These are phyloP conservation scores for Lepidurus arcticus DNA, from an alignment of 1,140 invertebrate genomes.

Conservation along the genomic window DNA sequence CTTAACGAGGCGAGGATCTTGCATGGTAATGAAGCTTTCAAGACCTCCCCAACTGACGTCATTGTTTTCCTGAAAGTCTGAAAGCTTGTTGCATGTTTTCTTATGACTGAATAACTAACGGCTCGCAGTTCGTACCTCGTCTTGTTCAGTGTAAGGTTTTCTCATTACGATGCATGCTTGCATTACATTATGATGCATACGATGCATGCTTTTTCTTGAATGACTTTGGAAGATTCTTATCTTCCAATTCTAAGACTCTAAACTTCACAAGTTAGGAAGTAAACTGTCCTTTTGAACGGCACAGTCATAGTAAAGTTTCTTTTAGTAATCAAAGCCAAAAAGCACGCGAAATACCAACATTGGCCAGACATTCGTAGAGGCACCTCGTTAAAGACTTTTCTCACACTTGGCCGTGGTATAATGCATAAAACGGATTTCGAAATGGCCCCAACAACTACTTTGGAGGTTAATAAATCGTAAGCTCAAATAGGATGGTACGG, in stretches of 20 bases:
- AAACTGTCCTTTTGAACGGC: not conserved
- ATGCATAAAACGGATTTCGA: not conserved
- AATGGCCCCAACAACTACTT: not conserved
- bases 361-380: not conserved
- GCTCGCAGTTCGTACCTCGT: not conserved
- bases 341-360: not conserved
- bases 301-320: not conserved
- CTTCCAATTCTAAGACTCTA: not conserved
- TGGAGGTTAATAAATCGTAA: not conserved
- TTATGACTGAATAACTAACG: not conserved
- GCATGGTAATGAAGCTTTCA: conserved; percentile 19
- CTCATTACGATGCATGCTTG: not conserved
- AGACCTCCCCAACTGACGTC: conserved; percentile 11
- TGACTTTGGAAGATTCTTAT: not conserved
- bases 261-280: not conserved
- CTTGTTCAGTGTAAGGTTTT: not conserved
- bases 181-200: no score
- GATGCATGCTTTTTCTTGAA: not conserved
- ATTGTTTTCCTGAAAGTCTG: not conserved
- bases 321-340: not conserved
- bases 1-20: conserved; percentile 7
- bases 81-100: not conserved
- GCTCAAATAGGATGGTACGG: not conserved
- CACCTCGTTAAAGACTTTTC: not conserved
- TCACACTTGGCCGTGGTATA: not conserved